Conservation (phyloP, 1,140 invertebrate species). For the Lasioglossum albipes region DNA sequence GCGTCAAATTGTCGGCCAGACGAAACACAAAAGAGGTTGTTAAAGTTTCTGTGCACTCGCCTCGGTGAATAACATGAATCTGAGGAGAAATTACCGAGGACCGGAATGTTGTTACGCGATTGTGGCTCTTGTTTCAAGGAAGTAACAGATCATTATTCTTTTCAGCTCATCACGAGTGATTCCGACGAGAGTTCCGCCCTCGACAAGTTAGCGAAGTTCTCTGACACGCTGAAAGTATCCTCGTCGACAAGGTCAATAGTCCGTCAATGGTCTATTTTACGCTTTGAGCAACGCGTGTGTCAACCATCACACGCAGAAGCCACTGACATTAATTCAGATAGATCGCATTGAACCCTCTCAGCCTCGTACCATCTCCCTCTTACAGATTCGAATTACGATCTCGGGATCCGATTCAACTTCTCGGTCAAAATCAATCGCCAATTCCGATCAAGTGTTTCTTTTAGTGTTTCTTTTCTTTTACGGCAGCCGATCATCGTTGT, state of each 20-base stretch:
- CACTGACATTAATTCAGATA: neutral
- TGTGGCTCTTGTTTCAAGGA: slow-evolving; percentile 51
- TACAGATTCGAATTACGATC: neutral
- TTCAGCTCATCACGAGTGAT: slow-evolving; percentile 43
- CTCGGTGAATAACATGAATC: neutral
- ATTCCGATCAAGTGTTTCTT: no score
- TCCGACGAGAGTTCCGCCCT: slow-evolving; percentile 30
- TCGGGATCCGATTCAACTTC: no score
- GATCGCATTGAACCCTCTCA: neutral
- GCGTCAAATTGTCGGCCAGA: no score
- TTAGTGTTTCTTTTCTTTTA: no score
- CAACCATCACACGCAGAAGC: neutral
- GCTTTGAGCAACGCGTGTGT: neutral
- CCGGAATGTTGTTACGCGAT: neutral
- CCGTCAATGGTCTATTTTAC: slow-evolving; percentile 2
- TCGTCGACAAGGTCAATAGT: slow-evolving; percentile 19
- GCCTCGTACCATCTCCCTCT: neutral
- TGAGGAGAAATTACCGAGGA: neutral
- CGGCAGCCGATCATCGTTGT: no score
- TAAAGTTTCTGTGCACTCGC: neutral
- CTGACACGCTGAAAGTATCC: neutral
- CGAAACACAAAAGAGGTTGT: no score
- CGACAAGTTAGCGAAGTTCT: slow-evolving; percentile 15
- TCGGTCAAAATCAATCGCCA: no score
- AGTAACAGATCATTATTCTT: slow-evolving; percentile 53